Conservation (phyloP, 2,113 vertebrate species). For the Corythornis vintsioides region DNA sequence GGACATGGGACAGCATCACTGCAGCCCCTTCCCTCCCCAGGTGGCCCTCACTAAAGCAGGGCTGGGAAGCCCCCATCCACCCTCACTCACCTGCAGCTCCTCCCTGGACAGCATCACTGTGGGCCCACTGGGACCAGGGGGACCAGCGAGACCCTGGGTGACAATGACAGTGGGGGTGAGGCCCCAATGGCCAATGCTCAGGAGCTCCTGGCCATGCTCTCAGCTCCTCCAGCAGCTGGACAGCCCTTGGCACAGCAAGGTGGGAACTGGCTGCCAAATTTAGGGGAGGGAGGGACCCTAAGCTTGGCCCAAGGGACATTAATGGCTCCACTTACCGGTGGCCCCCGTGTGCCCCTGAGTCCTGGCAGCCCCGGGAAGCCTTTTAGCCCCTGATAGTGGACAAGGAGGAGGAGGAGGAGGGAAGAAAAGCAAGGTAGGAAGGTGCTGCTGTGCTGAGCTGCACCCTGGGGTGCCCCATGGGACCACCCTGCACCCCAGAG, state of each 20-base stretch:
- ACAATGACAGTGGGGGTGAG: background rate
- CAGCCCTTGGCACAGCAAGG: accelerated
- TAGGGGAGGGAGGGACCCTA: accelerated
- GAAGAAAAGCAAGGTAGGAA: background rate
- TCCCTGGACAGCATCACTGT: slow-evolving; percentile 71
- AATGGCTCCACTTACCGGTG: slow-evolving; percentile 72
- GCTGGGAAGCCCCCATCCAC: background rate
- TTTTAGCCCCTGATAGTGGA: slow-evolving; percentile 80
- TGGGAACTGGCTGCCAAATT: accelerated
- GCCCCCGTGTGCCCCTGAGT: slow-evolving; percentile 72
- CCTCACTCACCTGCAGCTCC: slow-evolving; percentile 77
- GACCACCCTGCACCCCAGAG: background rate
- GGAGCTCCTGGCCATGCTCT: accelerated
- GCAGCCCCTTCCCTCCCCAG: background rate
- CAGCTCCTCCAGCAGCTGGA: background rate
- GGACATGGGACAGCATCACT: background rate
- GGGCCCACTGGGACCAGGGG: slow-evolving; percentile 78
- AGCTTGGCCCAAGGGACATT: accelerated
- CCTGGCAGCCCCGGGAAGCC: slow-evolving; percentile 82
- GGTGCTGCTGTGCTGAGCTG: background rate
- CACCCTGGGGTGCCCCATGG: accelerated
- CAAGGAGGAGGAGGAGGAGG: background rate
- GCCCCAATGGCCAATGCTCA: background rate
- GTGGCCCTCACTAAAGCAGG: background rate
- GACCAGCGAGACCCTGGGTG: slow-evolving; percentile 81